Base-by-base conservation (phyloP, 1,140 invertebrate species). In the Cheumatopsyche charites region DNA sequence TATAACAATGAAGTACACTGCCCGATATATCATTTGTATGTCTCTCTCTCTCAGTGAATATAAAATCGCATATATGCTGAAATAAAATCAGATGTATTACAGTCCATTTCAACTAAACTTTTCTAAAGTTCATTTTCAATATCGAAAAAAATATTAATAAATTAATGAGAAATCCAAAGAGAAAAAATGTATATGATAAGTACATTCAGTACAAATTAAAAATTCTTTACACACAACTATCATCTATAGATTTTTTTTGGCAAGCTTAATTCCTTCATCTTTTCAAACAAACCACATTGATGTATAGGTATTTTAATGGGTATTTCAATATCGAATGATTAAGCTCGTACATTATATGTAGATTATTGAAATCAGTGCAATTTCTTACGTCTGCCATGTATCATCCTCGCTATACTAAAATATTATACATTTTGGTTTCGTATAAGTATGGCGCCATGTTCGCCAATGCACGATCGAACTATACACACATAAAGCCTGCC, bases 11-110 rank as follows among this genome's bases (percentile, higher is more conserved):
- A 63, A 70, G 66, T 49, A 52, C 62, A 45, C 47, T 62, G 65
- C 26, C 58, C 73, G 68, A 74, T 74, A 74, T 74, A 74, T 74
- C 73, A 74, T 74, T 71, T 74, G 73, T 74, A 71, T 29, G 69
- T 71, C 73, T 74, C 55, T 70, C 55, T n/a, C n/a, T 36, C 29
- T 9, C 29, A 15, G 61, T 62, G 29, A 68, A 68, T 42, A 43
- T 43, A 67, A n/a, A n/a, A 36, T 9, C 29, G 15, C 47, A 42
- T 68, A 68, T 68, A 68, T 68, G 66, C 66, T 68, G 23, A 66
- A 68, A 68, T 47, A 68, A 68, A 68, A 29, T 68, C 66, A 68
- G 65, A 43, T 42, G 47, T 68, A 66, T 26, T 66, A 6, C 43
- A 66, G 15, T 36, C 29, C 29, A 36, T 36, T 36, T 49, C 13